Evolutionary conservation across 1,140 invertebrate species (phyloP).

Genomic region (Antheraea mylitta): DNA sequence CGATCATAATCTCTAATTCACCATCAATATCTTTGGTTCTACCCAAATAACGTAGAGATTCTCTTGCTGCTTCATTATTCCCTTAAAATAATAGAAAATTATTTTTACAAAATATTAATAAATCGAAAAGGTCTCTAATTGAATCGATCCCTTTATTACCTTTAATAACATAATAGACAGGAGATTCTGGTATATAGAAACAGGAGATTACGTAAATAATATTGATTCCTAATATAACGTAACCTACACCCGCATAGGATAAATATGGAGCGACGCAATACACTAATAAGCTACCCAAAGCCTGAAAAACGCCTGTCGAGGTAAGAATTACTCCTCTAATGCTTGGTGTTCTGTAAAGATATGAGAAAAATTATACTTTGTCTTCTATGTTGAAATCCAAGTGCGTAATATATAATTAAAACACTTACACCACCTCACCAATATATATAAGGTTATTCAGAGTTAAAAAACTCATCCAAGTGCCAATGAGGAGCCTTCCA

Average conservation of each 20-base stretch:
- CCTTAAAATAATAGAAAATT: slow-evolving; percentile 17
- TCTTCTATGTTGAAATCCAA: too few relatives aligned
- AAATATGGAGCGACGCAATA: slow-evolving; percentile 40
- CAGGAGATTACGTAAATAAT: slow-evolving; percentile 25
- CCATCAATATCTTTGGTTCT: slow-evolving; percentile 30
- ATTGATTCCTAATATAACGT: slow-evolving; percentile 30
- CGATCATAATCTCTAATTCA: slow-evolving; percentile 20
- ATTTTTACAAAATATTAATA: background rate
- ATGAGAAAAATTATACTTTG: too few relatives aligned
- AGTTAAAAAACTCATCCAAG: slow-evolving; percentile 42
- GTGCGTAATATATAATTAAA: too few relatives aligned
- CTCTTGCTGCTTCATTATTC: slow-evolving; percentile 25
- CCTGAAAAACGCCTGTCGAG: slow-evolving; percentile 35
- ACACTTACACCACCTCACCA: slow-evolving; percentile 50
- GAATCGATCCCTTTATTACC: slow-evolving; percentile 20
- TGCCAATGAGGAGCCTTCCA: slow-evolving; percentile 39
- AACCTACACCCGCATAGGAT: slow-evolving; percentile 24
- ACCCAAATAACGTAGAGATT: slow-evolving; percentile 23
- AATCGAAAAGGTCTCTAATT: background rate
- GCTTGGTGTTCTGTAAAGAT: slow-evolving; percentile 30
- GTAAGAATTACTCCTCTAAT: slow-evolving; percentile 43
- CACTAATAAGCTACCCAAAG: slow-evolving; percentile 38
- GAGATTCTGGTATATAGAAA: slow-evolving; percentile 34
- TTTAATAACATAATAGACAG: slow-evolving; percentile 35
- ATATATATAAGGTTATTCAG: slow-evolving; percentile 45